A percentile compares a stretch with the other conserved stretches of the same genome.
Conservation (phyloP, 1,140 invertebrate species). For the Heliconius congener region DNA sequence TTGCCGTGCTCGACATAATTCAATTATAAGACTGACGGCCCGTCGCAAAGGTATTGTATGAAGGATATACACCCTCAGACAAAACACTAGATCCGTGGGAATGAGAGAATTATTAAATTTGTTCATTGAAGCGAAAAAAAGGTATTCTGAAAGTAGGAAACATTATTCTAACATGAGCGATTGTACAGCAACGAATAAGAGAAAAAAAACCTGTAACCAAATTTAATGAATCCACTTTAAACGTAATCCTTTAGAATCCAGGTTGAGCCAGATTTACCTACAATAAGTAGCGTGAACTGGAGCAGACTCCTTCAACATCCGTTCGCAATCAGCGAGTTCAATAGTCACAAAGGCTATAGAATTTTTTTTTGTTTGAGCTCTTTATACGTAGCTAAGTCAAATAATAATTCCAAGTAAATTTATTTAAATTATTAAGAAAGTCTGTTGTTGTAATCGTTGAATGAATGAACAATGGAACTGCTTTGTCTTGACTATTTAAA, state of each 20-base stretch:
- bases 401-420: background rate
- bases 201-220: background rate
- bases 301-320: slow-evolving; percentile 49
- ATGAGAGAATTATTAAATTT: slow-evolving; percentile 15
- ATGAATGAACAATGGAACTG: background rate
- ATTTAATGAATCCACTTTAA: slow-evolving; percentile 21
- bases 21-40: slow-evolving; percentile 68
- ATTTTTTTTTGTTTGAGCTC: background rate
- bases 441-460: background rate
- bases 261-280: slow-evolving; percentile 45
- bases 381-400: background rate
- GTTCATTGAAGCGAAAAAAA: background rate
- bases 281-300: slow-evolving; percentile 48
- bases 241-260: slow-evolving; percentile 38
- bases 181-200: background rate
- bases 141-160: background rate
- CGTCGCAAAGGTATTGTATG: slow-evolving; percentile 52
- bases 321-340: slow-evolving; percentile 54
- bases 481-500: background rate
- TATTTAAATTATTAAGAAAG: background rate
- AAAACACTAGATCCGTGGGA: slow-evolving; percentile 39
- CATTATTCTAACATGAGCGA: background rate
- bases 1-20: slow-evolving; percentile 72
- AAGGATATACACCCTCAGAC: slow-evolving; percentile 34
- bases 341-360: slow-evolving; percentile 38